A percentile compares a stretch with the other conserved stretches of the same genome.
phyloP scores from a whole-genome alignment of 2,113 vertebrate genomes.

The Malurus cyaneus region DNA sequence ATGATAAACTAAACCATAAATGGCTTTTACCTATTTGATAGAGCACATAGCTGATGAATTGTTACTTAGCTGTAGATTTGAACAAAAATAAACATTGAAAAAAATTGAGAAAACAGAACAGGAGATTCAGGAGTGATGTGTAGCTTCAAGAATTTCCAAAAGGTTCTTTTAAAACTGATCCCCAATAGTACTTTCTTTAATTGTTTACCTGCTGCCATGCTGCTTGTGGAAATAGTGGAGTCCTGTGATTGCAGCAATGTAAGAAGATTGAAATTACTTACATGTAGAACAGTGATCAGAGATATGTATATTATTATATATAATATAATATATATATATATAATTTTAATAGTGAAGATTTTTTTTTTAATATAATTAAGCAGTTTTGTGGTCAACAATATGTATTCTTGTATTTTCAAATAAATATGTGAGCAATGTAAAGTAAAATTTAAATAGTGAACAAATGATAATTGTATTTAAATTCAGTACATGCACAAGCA shows the following conservation, averaged over 20 bases:
- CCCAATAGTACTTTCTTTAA: neutral
- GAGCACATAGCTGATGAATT: neutral
- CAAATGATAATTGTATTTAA: neutral
- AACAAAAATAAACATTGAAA: neutral
- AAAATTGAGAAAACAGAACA: neutral
- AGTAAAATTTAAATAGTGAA: neutral
- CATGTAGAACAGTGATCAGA: neutral
- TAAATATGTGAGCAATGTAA: neutral
- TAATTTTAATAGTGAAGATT: too few species aligned
- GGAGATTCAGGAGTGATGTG: neutral
- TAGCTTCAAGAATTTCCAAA: neutral
- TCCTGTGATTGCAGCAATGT: neutral
- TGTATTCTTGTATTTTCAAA: neutral
- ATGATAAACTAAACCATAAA: neutral
- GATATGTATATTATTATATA: neutral
- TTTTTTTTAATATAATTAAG: neutral
- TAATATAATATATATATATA: too few species aligned
- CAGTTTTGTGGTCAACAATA: neutral
- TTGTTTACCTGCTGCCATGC: neutral
- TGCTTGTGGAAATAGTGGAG: neutral
- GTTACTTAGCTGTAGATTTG: neutral
- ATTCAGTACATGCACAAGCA: slow-evolving; percentile 15
- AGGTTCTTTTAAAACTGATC: neutral
- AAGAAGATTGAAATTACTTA: neutral
- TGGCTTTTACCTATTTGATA: neutral